phyloP scores from a whole-genome alignment of 2,797 vertebrate species.

The Intellagama lesueurii region DNA sequence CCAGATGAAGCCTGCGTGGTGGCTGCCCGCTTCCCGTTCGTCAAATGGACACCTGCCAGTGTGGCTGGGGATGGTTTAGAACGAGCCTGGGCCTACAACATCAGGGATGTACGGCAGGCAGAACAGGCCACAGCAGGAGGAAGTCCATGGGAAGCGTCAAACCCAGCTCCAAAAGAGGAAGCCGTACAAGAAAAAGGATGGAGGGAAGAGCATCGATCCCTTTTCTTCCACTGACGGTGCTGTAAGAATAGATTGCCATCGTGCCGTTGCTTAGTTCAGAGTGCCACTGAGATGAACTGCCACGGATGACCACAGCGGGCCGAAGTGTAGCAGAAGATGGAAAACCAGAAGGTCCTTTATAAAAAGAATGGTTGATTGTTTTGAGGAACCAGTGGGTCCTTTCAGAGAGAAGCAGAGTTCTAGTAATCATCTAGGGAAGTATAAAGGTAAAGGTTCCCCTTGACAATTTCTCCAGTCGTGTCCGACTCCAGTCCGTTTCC shows the following conservation, averaged over 20 bases:
- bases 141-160: fast-evolving
- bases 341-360: too few species aligned
- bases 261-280: background rate
- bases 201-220: background rate
- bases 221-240: background rate
- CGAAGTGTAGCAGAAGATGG: background rate
- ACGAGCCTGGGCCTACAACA: slow-evolving; percentile 89
- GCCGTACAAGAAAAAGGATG: background rate
- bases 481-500: too few species aligned
- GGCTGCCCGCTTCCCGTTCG: slow-evolving; percentile 91
- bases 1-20: slow-evolving; percentile 89
- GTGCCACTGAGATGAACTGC: background rate
- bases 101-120: slow-evolving; percentile 75
- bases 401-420: background rate
- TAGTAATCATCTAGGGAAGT: background rate
- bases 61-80: slow-evolving; percentile 87
- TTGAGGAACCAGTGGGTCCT: background rate
- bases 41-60: slow-evolving; percentile 85
- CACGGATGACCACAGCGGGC: too few species aligned
- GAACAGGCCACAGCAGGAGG: background rate
- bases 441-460: too few species aligned
- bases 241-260: background rate
- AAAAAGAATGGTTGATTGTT: background rate
- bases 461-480: too few species aligned
- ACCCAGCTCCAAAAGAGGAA: fast-evolving